These are phyloP conservation scores for Alectura lathami DNA, from an alignment of 2,113 vertebrate genomes.

Conservation along the genomic window DNA sequence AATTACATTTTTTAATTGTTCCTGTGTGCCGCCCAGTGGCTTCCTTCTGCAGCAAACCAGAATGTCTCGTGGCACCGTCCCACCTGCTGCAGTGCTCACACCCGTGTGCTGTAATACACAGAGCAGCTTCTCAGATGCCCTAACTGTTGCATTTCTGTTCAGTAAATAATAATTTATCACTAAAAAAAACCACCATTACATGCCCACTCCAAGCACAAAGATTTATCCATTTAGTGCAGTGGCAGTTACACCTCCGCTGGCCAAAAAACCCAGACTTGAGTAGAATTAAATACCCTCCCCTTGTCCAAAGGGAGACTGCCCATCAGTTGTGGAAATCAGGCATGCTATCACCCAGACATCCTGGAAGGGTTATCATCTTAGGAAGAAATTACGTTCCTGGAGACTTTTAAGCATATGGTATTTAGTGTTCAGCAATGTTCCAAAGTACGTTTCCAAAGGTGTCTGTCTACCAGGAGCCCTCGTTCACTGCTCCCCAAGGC, in stretches of 20 bases:
- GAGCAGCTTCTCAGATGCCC: not conserved
- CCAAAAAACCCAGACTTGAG: accelerated
- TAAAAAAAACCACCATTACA: not conserved
- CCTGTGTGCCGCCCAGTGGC: accelerated
- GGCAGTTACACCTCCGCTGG: accelerated
- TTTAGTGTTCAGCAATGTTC: not conserved
- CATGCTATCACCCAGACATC: not conserved
- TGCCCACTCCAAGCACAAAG: not conserved
- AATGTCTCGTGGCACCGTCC: accelerated
- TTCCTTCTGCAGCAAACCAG: accelerated
- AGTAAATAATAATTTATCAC: not conserved
- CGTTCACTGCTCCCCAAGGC: not conserved
- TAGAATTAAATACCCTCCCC: not conserved
- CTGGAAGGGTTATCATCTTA: not conserved
- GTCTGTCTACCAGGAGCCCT: not conserved
- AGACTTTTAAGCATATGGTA: not conserved
- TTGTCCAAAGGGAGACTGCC: not conserved
- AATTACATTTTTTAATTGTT: not conserved
- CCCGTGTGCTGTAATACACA: accelerated
- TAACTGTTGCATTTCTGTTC: too few relatives aligned
- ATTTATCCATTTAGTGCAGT: not conserved
- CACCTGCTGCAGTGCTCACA: accelerated
- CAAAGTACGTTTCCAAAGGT: not conserved
- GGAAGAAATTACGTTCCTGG: not conserved
- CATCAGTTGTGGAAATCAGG: not conserved